These are phyloP conservation scores for Benitochromis conjunctus DNA, from an alignment of 2,113 vertebrate species.

Conservation along the genomic window DNA sequence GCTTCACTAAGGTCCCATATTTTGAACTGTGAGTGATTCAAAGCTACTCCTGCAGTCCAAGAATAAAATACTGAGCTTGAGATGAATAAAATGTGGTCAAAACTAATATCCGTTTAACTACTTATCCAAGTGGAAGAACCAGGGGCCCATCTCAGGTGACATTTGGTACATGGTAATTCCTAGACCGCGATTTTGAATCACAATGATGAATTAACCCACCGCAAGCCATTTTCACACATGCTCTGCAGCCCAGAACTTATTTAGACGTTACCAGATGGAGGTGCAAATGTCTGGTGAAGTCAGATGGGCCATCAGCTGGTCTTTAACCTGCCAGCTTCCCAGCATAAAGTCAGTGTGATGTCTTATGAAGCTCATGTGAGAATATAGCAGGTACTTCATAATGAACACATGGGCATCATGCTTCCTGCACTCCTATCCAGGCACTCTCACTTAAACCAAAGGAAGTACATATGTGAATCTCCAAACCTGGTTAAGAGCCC, in stretches of 20 bases:
- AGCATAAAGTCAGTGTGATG: not conserved
- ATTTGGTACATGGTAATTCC: not conserved
- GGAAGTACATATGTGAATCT: not conserved
- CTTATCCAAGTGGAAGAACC: not conserved
- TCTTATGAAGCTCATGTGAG: not conserved
- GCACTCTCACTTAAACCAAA: not conserved
- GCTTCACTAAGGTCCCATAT: not conserved
- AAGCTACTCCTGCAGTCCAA: not conserved
- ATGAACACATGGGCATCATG: not conserved
- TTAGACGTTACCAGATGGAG: not conserved
- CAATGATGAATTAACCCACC: not conserved
- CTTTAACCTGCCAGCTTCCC: not conserved
- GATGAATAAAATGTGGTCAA: not conserved
- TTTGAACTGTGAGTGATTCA: not conserved
- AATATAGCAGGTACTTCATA: not conserved
- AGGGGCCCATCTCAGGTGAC: not conserved
- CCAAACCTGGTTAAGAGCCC: not conserved
- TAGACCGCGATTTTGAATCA: not conserved
- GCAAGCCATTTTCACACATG: not conserved
- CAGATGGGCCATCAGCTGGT: not conserved
- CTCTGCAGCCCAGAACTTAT: not conserved
- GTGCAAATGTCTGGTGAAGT: not conserved
- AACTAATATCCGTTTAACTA: not conserved
- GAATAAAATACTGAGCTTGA: not conserved
- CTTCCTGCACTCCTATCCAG: not conserved